These are phyloP conservation scores for Nomada ruficornis DNA, from an alignment of 2,888 invertebrate genomes.

Conservation along the genomic window DNA sequence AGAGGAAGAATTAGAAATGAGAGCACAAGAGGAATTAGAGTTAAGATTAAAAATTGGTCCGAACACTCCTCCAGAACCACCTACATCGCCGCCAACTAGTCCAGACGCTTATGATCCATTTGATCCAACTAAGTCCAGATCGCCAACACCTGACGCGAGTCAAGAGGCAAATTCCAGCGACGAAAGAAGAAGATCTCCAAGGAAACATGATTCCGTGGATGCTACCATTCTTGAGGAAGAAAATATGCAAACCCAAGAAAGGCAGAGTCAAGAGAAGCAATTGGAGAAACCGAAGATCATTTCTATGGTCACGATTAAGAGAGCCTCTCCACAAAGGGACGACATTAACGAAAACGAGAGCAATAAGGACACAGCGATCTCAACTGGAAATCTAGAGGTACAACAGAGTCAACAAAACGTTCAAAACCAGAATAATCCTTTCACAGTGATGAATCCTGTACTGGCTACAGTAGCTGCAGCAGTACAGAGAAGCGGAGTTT, in stretches of 20 bases:
- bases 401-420: slow-evolving; percentile 72
- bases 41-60: slow-evolving; percentile 86
- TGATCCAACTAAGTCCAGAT: slow-evolving; percentile 93
- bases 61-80: slow-evolving; percentile 90
- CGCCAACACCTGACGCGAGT: slow-evolving; percentile 86
- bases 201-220: slow-evolving; percentile 73
- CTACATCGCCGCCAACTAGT: slow-evolving; percentile 89
- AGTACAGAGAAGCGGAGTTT: slow-evolving; percentile 80
- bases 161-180: slow-evolving; percentile 75
- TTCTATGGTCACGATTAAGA: slow-evolving; percentile 82
- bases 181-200: slow-evolving; percentile 77
- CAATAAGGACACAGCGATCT: slow-evolving; percentile 59
- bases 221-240: slow-evolving; percentile 67
- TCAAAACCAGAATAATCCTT: slow-evolving; percentile 75
- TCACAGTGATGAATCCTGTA: slow-evolving; percentile 81
- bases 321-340: slow-evolving; percentile 78
- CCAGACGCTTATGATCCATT: slow-evolving; percentile 96
- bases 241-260: slow-evolving; percentile 63
- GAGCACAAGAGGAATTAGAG: slow-evolving; percentile 82
- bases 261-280: slow-evolving; percentile 67
- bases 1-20: slow-evolving; percentile 82
- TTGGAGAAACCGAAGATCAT: slow-evolving; percentile 82
- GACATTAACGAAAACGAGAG: slow-evolving; percentile 66
- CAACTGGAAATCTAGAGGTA: slow-evolving; percentile 67
- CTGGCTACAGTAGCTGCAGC: slow-evolving; percentile 83